Conservation (phyloP, 2,113 vertebrate genomes). For the Nicator chloris region DNA sequence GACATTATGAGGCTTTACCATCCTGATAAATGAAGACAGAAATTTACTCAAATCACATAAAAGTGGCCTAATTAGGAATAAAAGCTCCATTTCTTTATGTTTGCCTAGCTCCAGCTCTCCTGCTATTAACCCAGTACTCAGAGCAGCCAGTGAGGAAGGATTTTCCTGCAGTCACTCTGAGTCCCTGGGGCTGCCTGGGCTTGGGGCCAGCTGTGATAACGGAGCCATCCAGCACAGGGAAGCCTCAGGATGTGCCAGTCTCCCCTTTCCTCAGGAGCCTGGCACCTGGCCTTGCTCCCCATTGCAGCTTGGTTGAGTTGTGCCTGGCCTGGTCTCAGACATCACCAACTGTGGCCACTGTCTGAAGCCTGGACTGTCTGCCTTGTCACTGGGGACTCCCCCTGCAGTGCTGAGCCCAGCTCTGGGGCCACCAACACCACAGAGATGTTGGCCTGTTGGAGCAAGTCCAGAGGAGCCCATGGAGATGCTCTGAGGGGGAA, state of each 20-base stretch:
- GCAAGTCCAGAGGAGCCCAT: fast-evolving
- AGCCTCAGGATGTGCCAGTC: background rate
- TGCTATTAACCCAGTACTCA: background rate
- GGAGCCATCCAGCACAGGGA: background rate
- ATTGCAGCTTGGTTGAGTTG: background rate
- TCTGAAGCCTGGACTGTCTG: background rate
- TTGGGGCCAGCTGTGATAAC: background rate
- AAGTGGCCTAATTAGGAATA: constrained; percentile 18
- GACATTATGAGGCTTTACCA: background rate
- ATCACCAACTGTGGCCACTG: background rate
- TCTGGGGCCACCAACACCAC: background rate
- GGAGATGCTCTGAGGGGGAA: fast-evolving
- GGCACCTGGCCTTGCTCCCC: background rate
- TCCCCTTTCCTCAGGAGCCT: background rate
- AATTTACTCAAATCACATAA: constrained; percentile 16
- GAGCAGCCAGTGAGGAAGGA: background rate
- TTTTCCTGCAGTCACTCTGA: background rate
- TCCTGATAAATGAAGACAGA: background rate
- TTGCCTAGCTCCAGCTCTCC: background rate
- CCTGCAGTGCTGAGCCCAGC: background rate
- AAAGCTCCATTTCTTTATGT: constrained; percentile 7
- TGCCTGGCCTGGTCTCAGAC: background rate
- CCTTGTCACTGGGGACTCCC: background rate
- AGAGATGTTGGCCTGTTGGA: background rate
- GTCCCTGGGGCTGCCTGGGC: background rate